Base-by-base conservation (phyloP, 2,797 vertebrate species). In the Pampus argenteus region DNA sequence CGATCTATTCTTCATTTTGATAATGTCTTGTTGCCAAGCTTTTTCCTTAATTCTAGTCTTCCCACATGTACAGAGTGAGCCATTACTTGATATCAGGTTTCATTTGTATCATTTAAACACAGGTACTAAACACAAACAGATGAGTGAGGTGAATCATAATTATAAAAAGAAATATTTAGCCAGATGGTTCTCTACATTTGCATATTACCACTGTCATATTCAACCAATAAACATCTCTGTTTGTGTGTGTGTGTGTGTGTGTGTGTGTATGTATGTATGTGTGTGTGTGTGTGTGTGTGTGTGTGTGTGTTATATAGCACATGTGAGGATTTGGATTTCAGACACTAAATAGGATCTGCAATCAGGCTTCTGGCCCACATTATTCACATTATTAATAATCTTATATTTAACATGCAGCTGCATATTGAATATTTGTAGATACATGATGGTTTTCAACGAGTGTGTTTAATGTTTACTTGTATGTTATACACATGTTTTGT, bases 161-260 rank as follows among this genome's bases (percentile, higher is more conserved):
- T 23, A 36, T 20, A 74, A 63, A 44, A 47, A 29, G 1, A 70
- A 58, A 56, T 44, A 31, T 57, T 77, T 31, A 20, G 13, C 58
- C 84, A 82, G 74, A 79, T 68, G 49, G 66, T 56, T 68, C 58
- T 67, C 54, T 20, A 31, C 8, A 68, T 83, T 71, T 64, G 49
- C 66, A 71, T 67, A 51, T 56, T 48, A 64, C 28, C n/a, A 17
- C 34, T 57, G 70, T 78, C 55, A 65, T 29, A 45, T 65, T 75
- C 49, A 34, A 65, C 55, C 51, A 75, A 17, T 38, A 61, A 50
- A 63, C 67, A 20, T 70, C 40, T 63, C 26, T 64, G 15, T 59
- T 77, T 72, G 42, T 1, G 2, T 56, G 51, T 67, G 57, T 71
- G 36, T 50, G 63, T 72, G 42, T 1, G 2, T 56, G 51, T 67